These are phyloP conservation scores for Cerceris ruficornis DNA, from an alignment of 2,888 invertebrate species.

Conservation along the genomic window DNA sequence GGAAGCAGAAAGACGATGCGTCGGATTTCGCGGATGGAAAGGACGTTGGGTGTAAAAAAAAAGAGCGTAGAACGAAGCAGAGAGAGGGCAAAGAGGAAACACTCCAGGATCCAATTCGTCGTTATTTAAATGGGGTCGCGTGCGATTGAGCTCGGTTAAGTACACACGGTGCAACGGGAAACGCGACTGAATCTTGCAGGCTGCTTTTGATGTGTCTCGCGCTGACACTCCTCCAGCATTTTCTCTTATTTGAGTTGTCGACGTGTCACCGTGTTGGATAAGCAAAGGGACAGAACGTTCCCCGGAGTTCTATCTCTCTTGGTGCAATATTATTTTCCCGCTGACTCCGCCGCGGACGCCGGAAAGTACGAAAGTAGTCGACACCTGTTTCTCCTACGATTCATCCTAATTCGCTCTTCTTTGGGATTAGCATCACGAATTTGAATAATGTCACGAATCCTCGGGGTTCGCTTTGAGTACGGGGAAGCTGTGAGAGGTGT, in stretches of 20 bases:
- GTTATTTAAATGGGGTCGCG: constrained; percentile 59
- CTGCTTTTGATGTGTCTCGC: constrained; percentile 28
- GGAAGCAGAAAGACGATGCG: too few relatives aligned
- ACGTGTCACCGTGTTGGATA: not conserved
- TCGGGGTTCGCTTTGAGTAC: too few relatives aligned
- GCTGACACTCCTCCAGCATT: constrained; percentile 10
- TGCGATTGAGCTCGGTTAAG: constrained; percentile 59
- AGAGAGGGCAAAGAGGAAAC: constrained; percentile 41
- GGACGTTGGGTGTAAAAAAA: constrained; percentile 5
- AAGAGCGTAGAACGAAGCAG: constrained; percentile 9
- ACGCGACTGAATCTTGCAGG: constrained; percentile 25
- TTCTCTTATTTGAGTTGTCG: not conserved
- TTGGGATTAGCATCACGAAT: too few relatives aligned
- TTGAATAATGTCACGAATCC: too few relatives aligned
- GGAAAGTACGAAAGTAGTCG: too few relatives aligned
- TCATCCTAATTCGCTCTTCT: too few relatives aligned
- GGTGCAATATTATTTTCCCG: not conserved
- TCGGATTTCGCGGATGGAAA: constrained; percentile 5
- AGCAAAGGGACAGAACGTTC: not conserved
- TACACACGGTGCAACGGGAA: constrained; percentile 38
- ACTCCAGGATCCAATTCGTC: constrained; percentile 56
- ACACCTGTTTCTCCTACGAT: too few relatives aligned
- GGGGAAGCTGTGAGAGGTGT: too few relatives aligned
- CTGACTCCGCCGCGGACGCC: not conserved
- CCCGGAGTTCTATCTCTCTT: not conserved